Evolutionary conservation across 2,797 vertebrate species (phyloP).

Genomic region (Lutjanus argentimaculatus): DNA sequence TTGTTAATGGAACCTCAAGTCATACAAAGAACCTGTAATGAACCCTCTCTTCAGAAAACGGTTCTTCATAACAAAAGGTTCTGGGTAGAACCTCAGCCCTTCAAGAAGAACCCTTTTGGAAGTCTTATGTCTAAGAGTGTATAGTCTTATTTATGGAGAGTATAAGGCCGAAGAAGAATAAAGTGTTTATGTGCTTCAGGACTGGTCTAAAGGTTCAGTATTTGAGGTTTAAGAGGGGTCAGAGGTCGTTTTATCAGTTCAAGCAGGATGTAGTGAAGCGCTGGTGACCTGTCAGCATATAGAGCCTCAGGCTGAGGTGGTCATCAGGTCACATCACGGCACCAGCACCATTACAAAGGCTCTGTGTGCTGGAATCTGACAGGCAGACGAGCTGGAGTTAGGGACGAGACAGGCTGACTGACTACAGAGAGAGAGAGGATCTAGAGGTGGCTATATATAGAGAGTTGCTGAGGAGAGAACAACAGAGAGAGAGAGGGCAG

Average conservation of each 20-base stretch:
- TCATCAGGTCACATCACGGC: slow-evolving; percentile 59
- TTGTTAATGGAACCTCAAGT: too few species aligned
- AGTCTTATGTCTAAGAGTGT: too few species aligned
- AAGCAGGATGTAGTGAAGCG: slow-evolving; percentile 43
- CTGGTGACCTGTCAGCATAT: slow-evolving; percentile 26
- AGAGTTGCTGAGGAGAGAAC: slow-evolving; percentile 47
- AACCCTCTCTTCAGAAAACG: too few species aligned
- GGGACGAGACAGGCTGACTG: slow-evolving; percentile 7
- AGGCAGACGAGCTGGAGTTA: slow-evolving; percentile 32
- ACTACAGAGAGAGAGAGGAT: slow-evolving; percentile 21
- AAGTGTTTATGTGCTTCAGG: slow-evolving; percentile 10
- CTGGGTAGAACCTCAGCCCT: too few species aligned
- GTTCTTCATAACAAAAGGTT: too few species aligned
- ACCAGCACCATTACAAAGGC: slow-evolving; percentile 35
- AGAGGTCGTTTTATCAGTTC: slow-evolving; percentile 45
- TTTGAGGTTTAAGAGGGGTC: slow-evolving; percentile 27
- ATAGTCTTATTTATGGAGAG: not conserved
- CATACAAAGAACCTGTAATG: too few species aligned
- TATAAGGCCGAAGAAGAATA: not conserved
- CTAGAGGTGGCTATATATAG: slow-evolving; percentile 46
- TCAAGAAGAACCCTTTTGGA: too few species aligned
- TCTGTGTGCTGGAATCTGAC: slow-evolving; percentile 58
- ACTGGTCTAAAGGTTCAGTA: not conserved
- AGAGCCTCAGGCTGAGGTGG: slow-evolving; percentile 30
- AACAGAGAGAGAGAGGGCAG: slow-evolving; percentile 2